Evolutionary conservation across 2,797 vertebrate species (phyloP), one percentile per base, ranked within the genome.

Genomic region (Todus mexicanus): DNA sequence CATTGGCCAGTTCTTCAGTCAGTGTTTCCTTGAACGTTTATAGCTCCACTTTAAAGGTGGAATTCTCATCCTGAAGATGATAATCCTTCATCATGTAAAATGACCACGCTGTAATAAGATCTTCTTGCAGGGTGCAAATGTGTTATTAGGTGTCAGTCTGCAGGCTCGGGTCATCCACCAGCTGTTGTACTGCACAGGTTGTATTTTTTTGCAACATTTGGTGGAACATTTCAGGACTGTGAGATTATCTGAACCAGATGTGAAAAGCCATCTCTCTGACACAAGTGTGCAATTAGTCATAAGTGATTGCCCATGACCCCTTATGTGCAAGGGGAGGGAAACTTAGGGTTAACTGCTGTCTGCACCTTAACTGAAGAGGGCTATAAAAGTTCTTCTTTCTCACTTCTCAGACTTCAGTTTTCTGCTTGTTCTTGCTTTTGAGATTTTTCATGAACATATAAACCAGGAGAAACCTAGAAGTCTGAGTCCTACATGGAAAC

Each of bases 171-270:
- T 97, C 96, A 95, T 86, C 42, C 38, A 40, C 97, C 97, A 97
- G 97, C 97, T 97, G 96, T 83, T 95, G 94, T 31, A 85, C 93
- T 93, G 90, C 72, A 71, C 96, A 97, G 95, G 95, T 96, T 98
- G 97, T 96, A 94, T 94, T 97, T 95, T 97, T 93, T 90, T 97
- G 97, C 91, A 97, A 97, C 97, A 97, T 98, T 98, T 97, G 97
- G 97, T 97, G 92, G 96, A 98, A 97, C 70, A 73, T 97, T 98
- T 98, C 97, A 94, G 93, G 92, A 81, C 91, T 92, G 73, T 21
- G 18, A 68, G 78, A 94, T 97, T 97, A 98, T 98, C 93, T 94
- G 95, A 97, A 97, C 97, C 98, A 98, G 98, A 98, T 98, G 98
- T 97, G 96, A 72, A 96, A 94, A 96, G 89, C 92, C 95, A 97